Conservation (phyloP, 2,113 vertebrate species). For the Ctenomys sociabilis region DNA sequence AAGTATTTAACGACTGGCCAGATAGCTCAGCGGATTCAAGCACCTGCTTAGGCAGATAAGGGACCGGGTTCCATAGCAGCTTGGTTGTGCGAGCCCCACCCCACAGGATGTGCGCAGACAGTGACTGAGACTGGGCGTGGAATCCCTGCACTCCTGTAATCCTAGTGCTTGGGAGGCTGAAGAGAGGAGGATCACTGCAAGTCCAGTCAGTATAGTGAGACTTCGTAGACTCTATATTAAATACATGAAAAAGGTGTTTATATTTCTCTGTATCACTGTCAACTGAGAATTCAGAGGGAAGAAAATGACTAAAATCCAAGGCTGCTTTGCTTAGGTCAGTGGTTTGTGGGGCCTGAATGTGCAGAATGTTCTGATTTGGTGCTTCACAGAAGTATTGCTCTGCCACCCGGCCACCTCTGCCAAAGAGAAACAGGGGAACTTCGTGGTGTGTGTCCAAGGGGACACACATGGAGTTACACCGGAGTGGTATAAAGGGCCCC, state of each 20-base stretch:
- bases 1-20: not conserved
- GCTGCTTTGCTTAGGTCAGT: not conserved
- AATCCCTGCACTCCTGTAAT: too few relatives aligned
- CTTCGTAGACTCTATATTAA: too few relatives aligned
- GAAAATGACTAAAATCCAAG: not conserved
- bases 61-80: too few relatives aligned
- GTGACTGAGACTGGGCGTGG: too few relatives aligned
- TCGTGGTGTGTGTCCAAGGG: not conserved
- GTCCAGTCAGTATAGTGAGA: too few relatives aligned
- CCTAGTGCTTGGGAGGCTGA: too few relatives aligned
- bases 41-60: too few relatives aligned
- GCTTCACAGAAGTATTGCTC: not conserved
- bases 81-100: too few relatives aligned
- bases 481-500: not conserved
- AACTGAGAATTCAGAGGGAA: conserved; percentile 7
- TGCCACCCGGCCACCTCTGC: not conserved
- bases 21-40: too few relatives aligned
- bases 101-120: too few relatives aligned
- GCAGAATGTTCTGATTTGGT: not conserved
- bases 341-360: not conserved
- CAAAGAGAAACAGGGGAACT: not conserved
- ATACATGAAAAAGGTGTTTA: not conserved
- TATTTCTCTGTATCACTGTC: not conserved
- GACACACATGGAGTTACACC: not conserved
- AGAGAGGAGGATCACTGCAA: too few relatives aligned